These are phyloP conservation scores for Nematolebias whitei DNA, from an alignment of 2,113 vertebrate species.

Conservation along the genomic window DNA sequence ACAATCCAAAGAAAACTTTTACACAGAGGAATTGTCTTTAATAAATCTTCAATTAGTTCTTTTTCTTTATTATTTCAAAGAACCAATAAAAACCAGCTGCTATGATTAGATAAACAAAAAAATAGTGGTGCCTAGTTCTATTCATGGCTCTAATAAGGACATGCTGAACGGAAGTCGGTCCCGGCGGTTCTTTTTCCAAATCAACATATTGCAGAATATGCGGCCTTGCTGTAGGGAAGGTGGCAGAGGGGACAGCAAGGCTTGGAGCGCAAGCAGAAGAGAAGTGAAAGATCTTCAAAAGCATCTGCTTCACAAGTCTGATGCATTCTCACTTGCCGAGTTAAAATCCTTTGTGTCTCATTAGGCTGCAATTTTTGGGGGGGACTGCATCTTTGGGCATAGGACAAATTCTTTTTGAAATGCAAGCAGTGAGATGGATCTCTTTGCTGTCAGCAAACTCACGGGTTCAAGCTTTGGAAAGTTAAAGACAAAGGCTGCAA, in stretches of 20 bases:
- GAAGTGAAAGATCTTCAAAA: conserved; percentile 74
- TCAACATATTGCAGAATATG: conserved; percentile 47
- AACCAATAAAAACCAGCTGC: not conserved
- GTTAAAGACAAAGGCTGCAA: conserved; percentile 35
- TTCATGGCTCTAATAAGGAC: conserved; percentile 27
- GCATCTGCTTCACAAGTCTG: conserved; percentile 72
- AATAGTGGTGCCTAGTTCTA: conserved; percentile 7
- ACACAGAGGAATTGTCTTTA: not conserved
- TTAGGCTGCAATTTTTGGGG: conserved; percentile 64
- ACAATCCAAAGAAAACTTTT: conserved; percentile 11
- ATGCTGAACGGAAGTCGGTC: conserved; percentile 28
- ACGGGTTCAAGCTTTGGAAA: conserved; percentile 39
- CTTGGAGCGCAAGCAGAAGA: conserved; percentile 50
- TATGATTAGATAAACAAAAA: not conserved
- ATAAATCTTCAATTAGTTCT: not conserved
- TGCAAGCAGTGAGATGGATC: conserved; percentile 39
- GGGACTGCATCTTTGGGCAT: conserved; percentile 58
- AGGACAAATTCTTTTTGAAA: conserved; percentile 73
- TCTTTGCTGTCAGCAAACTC: conserved; percentile 35
- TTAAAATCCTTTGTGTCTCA: conserved; percentile 76
- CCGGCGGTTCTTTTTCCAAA: conserved; percentile 19
- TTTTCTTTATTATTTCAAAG: not conserved
- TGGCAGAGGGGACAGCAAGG: conserved; percentile 43
- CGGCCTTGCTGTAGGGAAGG: conserved; percentile 63
- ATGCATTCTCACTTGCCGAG: conserved; percentile 61